Evolutionary conservation across 2,113 vertebrate species (phyloP).

Genomic region (Hemichromis elongatus): DNA sequence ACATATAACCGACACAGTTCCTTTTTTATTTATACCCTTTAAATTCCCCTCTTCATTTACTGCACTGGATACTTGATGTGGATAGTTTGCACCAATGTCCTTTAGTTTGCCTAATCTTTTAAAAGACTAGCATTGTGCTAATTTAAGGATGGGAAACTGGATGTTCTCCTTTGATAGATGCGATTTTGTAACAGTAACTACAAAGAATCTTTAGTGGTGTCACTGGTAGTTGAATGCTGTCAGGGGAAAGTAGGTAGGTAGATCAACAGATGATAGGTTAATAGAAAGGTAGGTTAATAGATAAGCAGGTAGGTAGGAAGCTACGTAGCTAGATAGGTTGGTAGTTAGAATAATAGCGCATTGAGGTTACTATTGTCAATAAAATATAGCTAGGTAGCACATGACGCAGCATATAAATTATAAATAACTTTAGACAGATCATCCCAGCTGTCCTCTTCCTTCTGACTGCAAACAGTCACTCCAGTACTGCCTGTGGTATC

Average conservation of each 20-base stretch:
- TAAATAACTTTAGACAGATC: conserved; percentile 8
- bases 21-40: background rate
- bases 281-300: background rate
- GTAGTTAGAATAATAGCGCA: background rate
- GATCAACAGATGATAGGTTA: background rate
- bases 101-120: background rate
- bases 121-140: background rate
- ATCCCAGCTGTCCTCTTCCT: conserved; percentile 33
- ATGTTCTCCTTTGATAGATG: background rate
- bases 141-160: background rate
- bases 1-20: conserved; percentile 18
- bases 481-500: background rate
- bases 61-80: background rate
- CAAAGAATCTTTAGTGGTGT: background rate
- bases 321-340: background rate
- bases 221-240: background rate
- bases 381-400: background rate
- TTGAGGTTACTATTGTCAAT: background rate
- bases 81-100: background rate
- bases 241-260: background rate
- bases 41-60: background rate
- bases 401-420: conserved; percentile 28
- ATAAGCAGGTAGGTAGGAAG: background rate
- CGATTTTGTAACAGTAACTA: background rate
- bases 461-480: background rate